A percentile compares a stretch with the other conserved stretches of the same genome.
Evolutionary conservation across 1,140 invertebrate genomes (phyloP).

Genomic region (Drosophila watanabei): DNA sequence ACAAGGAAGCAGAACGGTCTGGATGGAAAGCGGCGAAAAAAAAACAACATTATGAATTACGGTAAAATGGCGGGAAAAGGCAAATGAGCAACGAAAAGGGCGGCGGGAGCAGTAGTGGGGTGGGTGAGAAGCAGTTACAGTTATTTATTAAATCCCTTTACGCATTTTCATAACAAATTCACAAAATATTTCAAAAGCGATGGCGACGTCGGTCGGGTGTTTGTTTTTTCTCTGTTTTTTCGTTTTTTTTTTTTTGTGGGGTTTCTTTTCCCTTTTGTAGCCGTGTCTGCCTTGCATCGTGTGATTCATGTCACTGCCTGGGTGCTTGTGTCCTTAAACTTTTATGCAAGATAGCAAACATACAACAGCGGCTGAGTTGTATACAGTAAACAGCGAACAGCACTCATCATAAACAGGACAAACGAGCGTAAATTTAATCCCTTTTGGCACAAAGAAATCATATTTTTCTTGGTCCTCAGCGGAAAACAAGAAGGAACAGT

Average conservation of each 20-base stretch:
- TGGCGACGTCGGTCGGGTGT: slow-evolving; percentile 22
- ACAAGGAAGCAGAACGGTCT: slow-evolving; percentile 65
- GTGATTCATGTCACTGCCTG: slow-evolving; percentile 72
- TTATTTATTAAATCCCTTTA: slow-evolving; percentile 86
- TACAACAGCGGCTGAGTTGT: background rate
- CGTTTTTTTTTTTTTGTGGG: background rate
- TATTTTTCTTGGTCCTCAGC: slow-evolving; percentile 57
- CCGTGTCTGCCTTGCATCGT: slow-evolving; percentile 54
- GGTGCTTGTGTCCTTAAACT: slow-evolving; percentile 70
- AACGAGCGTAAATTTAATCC: slow-evolving; percentile 80
- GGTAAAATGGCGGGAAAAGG: slow-evolving; percentile 58
- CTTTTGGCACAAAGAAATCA: slow-evolving; percentile 81
- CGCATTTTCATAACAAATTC: slow-evolving; percentile 85
- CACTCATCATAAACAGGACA: slow-evolving; percentile 77
- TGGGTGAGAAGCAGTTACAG: slow-evolving; percentile 79
- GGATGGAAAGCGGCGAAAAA: slow-evolving; percentile 56
- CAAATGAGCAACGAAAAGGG: slow-evolving; percentile 58
- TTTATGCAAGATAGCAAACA: slow-evolving; percentile 59
- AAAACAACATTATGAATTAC: slow-evolving; percentile 72
- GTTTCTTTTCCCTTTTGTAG: background rate
- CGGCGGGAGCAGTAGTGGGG: background rate
- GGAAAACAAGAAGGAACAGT: slow-evolving; percentile 4
- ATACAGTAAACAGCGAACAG: slow-evolving; percentile 30
- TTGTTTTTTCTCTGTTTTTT: slow-evolving; percentile 5
- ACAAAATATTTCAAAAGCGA: slow-evolving; percentile 82